A percentile compares a stretch with the other conserved stretches of the same genome.
Evolutionary conservation across 2,113 vertebrate genomes (phyloP).

Genomic region (Rhadina sibilatrix): DNA sequence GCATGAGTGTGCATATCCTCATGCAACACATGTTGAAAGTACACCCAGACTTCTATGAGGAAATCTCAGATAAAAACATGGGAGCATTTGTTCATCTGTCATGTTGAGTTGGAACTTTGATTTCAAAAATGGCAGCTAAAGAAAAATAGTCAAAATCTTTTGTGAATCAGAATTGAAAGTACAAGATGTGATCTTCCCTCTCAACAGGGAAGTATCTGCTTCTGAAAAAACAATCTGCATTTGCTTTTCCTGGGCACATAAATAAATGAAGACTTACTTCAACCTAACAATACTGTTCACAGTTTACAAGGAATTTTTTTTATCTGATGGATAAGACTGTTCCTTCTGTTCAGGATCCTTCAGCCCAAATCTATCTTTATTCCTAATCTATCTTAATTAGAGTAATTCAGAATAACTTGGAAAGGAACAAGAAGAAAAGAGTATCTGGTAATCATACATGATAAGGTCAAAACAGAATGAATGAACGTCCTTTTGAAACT

Average conservation of each 20-base stretch:
- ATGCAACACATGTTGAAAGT: background rate
- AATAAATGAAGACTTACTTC: background rate
- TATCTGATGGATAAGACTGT: background rate
- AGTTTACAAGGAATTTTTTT: background rate
- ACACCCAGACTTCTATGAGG: background rate
- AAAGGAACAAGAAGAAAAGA: background rate
- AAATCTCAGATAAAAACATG: background rate
- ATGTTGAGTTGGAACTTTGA: background rate
- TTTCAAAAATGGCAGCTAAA: background rate
- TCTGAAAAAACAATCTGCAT: background rate
- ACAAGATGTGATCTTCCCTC: background rate
- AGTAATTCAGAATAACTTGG: background rate
- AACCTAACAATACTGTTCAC: background rate
- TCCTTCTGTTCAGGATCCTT: background rate
- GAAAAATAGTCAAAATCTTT: background rate
- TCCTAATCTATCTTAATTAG: background rate
- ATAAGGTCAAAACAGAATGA: background rate
- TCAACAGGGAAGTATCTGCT: background rate
- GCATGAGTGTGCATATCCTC: background rate
- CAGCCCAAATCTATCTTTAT: background rate
- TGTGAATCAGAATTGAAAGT: background rate
- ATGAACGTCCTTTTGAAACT: background rate
- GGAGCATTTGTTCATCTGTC: background rate
- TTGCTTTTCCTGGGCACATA: background rate
- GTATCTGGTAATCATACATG: background rate